Evolutionary conservation across 2,797 vertebrate species (phyloP).

Genomic region (Megaceryle alcyon): DNA sequence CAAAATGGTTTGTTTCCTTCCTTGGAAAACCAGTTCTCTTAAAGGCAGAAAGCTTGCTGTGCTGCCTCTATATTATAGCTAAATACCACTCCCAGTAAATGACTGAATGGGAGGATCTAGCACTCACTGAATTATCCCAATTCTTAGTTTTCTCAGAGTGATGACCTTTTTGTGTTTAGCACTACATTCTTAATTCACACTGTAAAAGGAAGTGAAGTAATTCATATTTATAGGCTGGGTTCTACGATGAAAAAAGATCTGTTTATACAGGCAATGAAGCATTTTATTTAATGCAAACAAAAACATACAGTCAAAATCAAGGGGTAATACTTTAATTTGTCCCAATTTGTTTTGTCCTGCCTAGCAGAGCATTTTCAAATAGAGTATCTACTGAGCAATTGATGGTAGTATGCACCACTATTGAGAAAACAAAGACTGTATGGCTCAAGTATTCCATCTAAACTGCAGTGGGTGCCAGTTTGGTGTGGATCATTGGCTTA

Average conservation of each 20-base stretch:
- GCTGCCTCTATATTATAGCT: neutral
- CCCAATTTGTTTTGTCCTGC: neutral
- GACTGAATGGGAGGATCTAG: neutral
- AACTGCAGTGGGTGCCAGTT: neutral
- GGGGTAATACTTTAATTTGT: neutral
- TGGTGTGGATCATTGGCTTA: neutral
- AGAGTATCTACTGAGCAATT: neutral
- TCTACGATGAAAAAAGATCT: neutral
- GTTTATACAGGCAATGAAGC: neutral
- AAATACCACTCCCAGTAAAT: neutral
- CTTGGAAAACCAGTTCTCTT: neutral
- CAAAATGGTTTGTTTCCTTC: neutral
- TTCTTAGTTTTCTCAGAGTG: neutral
- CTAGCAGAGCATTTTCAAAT: slow-evolving; percentile 11
- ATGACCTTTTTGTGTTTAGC: neutral
- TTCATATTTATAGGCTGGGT: neutral
- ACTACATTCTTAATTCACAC: neutral
- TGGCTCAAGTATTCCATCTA: neutral
- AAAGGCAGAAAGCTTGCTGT: neutral
- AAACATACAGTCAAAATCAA: neutral
- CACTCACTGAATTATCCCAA: neutral
- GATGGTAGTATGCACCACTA: neutral
- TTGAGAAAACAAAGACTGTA: neutral
- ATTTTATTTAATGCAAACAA: neutral
- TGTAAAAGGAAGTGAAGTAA: neutral